Evolutionary conservation across 2,113 vertebrate genomes (phyloP).

Genomic region (Menidia beryllina): DNA sequence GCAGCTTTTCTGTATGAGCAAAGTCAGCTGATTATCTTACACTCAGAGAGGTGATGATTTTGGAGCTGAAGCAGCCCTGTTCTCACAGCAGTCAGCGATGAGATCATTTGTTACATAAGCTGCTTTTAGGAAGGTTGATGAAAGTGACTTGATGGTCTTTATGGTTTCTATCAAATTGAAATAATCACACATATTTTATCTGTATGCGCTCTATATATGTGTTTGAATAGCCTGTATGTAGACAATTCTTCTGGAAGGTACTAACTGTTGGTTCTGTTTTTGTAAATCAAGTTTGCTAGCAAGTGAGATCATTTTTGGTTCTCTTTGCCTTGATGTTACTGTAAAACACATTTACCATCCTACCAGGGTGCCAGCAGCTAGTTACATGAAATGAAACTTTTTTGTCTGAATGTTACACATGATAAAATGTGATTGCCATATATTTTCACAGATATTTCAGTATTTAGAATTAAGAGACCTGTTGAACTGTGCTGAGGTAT

Average conservation of each 20-base stretch:
- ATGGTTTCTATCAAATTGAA: not conserved
- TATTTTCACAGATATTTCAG: conserved; percentile 69
- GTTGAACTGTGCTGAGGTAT: conserved; percentile 75
- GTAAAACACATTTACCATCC: conserved; percentile 10
- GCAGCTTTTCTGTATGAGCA: not conserved
- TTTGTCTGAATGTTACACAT: not conserved
- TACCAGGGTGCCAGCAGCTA: not conserved
- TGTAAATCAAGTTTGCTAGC: conserved; percentile 32
- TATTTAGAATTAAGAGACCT: conserved; percentile 68
- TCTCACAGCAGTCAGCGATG: conserved; percentile 19
- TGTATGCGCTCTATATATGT: not conserved
- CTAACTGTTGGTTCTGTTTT: conserved; percentile 12
- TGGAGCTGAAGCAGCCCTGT: conserved; percentile 1
- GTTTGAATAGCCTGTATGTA: not conserved
- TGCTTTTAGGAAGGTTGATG: conserved; percentile 21
- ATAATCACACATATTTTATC: not conserved
- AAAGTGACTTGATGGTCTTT: conserved; percentile 26
- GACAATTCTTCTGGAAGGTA: not conserved
- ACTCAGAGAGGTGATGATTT: not conserved
- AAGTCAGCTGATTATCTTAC: not conserved
- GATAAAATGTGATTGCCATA: not conserved
- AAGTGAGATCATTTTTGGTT: conserved; percentile 7
- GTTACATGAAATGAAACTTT: not conserved
- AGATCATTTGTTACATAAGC: conserved; percentile 53
- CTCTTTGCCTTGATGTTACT: conserved; percentile 36